Evolutionary conservation across 2,888 invertebrate genomes (phyloP), one percentile per base, ranked within the genome.

Genomic region (Cheilosia variabilis): DNA sequence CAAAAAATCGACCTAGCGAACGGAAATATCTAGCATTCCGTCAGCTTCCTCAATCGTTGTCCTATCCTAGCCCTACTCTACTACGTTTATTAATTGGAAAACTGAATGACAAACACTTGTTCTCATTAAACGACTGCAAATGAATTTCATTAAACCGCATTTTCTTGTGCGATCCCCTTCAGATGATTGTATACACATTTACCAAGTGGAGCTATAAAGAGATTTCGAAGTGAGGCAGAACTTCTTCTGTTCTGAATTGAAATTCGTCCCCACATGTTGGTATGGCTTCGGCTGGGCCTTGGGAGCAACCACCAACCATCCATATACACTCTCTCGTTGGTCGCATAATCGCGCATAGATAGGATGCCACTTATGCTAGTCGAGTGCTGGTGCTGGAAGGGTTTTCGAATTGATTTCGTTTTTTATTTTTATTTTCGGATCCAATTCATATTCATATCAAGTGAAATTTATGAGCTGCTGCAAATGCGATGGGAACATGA

Each of bases 401-500:
- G 62, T 76, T 71, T 78, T 37, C 19, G 34, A 50, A 73, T 73
- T 63, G 79, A 53, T 50, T 60, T 53, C 6, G 53, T 9, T 47
- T 57, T 37, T 19, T 81, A 17, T 55, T 63, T 45, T 69, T 6
- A 31, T 52, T 62, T 63, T 63, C 45, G 37, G 43, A 58, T 63
- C 72, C 81, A 76, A 81, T 81, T 86, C 77, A 72, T 86, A 86
- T 76, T 76, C 66, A 73, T 77, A 66, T 60, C 60, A 58, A 80
- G 45, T 72, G 72, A 72, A 81, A 86, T 86, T 86, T 86, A 86
- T 81, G 76, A 86, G 86, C 86, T 86, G 86, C 86, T 80, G 86
- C 68, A 81, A 81, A 86, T 86, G 86, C 76, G 81, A 86, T 86
- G 86, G 86, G 86, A 86, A 81, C 76, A 81, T 81, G 86, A 86